Evolutionary conservation across 2,888 invertebrate genomes (phyloP), one percentile per base, ranked within the genome.

Genomic region (Noctua comes): DNA sequence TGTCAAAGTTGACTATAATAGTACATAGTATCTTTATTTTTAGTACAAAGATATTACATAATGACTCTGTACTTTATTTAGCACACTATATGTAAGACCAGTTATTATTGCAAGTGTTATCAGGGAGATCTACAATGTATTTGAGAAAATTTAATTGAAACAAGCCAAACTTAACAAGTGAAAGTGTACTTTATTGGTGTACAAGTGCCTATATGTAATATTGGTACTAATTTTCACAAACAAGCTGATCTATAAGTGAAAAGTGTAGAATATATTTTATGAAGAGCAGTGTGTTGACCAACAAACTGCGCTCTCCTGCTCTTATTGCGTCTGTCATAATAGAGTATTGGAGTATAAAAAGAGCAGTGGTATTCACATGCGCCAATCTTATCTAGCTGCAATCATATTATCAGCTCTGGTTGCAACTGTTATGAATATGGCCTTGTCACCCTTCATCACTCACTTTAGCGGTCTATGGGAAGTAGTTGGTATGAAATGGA

Each of bases 391-490:
- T n/a, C 48, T 66, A 46, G 36, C 54, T 68, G 78, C 62, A 83
- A 83, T 64, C 64, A 40, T 78, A 48, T 57, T 68, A 80, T 78
- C 36, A 68, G 31, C 64, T 54, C 46, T 68, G 1, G 10, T 57
- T 66, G 69, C 57, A 59, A 24, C 43, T 68, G 36, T 62, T 84
- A 79, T 79, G 36, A 84, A 79, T 79, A 57, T n/a, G 54, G 40
- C 85, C 85, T 81, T 84, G 85, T 62, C 46, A 81, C 21, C 40
- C 65, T 31, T 31, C 65, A 65, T 66, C 83, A 36, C 48, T 65
- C 46, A 77, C 65, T 79, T 43, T 43, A 68, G n/a, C n/a, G 27
- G 48, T 48, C 40, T 57, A 66, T 79, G 54, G 40, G 64, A 65
- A 65, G n/a, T 31, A 21, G 36, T 64, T 24, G 10, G 10, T 31